Evolutionary conservation across 2,888 invertebrate species (phyloP), one percentile per base, ranked within the genome.

Genomic region (Diaphora mendica): DNA sequence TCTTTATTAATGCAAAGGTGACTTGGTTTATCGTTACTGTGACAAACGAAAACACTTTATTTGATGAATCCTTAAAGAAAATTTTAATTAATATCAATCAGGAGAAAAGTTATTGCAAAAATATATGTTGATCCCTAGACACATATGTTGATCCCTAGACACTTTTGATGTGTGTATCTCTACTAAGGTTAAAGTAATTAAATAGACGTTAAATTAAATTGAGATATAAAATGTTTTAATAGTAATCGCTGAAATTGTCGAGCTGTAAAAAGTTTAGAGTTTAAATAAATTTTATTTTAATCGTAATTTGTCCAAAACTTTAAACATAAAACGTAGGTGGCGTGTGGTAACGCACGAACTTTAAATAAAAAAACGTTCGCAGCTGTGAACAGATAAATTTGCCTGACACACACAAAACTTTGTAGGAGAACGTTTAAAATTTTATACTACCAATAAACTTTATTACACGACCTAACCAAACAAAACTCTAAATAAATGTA

Each of bases 401-500:
- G 70, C 74, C 82, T 82, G 84, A 84, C 80, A 80, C 80, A 84
- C 82, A 81, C 73, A 82, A 78, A 80, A 85, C 77, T 82, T 84
- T 84, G 77, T 80, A 30, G 74, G 82, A 79, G 79, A 77, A 72
- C 82, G 76, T 86, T 87, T 80, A 81, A 85, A 87, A 88, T 86
- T 86, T 88, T 85, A 77, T 78, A 71, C 81, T 73, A 83, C 84
- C 88, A 89, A 91, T 90, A 91, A 90, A 92, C 85, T 91, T 91
- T 90, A 91, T 89, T 86, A 84, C 86, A 67, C 82, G 78, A 76
- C 89, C 88, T 87, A 89, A 90, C 88, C 90, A 90, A 92, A 93
- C 91, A 91, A 84, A 89, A 86, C 87, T 86, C 88, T 82, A 91
- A 93, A 94, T 92, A 92, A 90, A 93, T 93, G 91, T 91, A 93